These are phyloP conservation scores for Drosophila tanythrix DNA, from an alignment of 2,888 invertebrate species.

Conservation along the genomic window DNA sequence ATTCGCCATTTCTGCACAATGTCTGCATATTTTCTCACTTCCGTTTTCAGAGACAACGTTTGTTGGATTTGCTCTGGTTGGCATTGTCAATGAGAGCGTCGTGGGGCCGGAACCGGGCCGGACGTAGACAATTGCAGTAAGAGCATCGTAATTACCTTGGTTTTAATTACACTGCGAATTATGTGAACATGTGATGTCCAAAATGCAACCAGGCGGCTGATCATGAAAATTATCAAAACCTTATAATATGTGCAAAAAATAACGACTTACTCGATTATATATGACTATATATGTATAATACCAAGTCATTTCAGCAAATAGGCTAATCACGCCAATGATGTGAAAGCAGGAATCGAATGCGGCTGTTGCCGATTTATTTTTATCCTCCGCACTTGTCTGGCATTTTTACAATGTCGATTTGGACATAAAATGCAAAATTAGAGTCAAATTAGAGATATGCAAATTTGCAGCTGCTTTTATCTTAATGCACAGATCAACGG, in stretches of 20 bases:
- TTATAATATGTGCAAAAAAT: not conserved
- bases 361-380: not conserved
- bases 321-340: not conserved
- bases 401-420: not conserved
- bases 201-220: constrained; percentile 26
- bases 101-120: constrained; percentile 59
- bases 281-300: not conserved
- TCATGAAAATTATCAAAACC: constrained; percentile 13
- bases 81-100: constrained; percentile 67
- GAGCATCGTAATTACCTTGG: constrained; percentile 66
- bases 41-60: constrained; percentile 64
- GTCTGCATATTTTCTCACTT: constrained; percentile 42
- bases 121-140: constrained; percentile 62
- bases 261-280: not conserved
- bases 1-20: constrained; percentile 19
- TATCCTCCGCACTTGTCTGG: not conserved
- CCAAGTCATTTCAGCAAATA: not conserved
- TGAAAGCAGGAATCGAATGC: not conserved
- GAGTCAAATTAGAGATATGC: not conserved
- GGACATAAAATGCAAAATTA: not conserved
- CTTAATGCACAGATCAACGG: not conserved
- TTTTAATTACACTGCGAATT: constrained; percentile 50
- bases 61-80: constrained; percentile 75
- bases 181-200: constrained; percentile 21
- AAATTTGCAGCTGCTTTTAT: not conserved